A percentile compares a stretch with the other conserved stretches of the same genome.
These are phyloP conservation scores for Drosophila simulans DNA, from an alignment of 1,140 invertebrate species.

Conservation along the genomic window DNA sequence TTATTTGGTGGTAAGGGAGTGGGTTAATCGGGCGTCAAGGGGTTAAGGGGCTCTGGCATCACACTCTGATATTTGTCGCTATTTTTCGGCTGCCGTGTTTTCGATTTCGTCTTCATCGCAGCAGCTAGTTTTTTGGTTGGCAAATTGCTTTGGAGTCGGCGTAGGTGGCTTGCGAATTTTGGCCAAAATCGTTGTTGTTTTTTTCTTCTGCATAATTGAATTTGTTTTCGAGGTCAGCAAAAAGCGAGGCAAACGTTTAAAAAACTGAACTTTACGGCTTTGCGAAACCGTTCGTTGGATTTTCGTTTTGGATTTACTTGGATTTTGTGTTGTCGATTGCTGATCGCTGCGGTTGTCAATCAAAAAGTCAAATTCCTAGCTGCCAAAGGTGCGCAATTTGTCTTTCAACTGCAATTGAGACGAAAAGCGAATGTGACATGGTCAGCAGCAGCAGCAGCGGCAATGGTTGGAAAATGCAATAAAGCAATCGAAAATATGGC, in stretches of 20 bases:
- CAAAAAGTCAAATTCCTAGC: conserved; percentile 81
- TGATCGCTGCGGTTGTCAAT: conserved; percentile 66
- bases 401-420: conserved; percentile 73
- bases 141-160: conserved; percentile 56
- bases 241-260: conserved; percentile 32
- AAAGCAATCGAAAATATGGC: conserved; percentile 23
- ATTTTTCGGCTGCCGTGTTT: conserved; percentile 43
- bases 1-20: conserved; percentile 14
- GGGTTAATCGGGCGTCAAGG: conserved; percentile 44
- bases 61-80: conserved; percentile 81
- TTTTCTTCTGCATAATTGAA: conserved; percentile 64
- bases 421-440: conserved; percentile 80
- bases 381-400: conserved; percentile 76
- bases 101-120: conserved; percentile 13
- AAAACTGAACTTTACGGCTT: conserved; percentile 67
- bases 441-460: conserved; percentile 18
- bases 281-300: conserved; percentile 37
- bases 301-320: conserved; percentile 6
- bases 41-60: conserved; percentile 47
- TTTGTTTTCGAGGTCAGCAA: conserved; percentile 69
- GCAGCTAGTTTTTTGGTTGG: conserved; percentile 38
- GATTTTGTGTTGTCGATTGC: conserved; percentile 6
- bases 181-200: conserved; percentile 12
- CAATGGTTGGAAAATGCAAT: conserved; percentile 45
- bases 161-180: conserved; percentile 56